Conservation (phyloP, 1,140 invertebrate genomes). For the Notospermus geniculatus region DNA sequence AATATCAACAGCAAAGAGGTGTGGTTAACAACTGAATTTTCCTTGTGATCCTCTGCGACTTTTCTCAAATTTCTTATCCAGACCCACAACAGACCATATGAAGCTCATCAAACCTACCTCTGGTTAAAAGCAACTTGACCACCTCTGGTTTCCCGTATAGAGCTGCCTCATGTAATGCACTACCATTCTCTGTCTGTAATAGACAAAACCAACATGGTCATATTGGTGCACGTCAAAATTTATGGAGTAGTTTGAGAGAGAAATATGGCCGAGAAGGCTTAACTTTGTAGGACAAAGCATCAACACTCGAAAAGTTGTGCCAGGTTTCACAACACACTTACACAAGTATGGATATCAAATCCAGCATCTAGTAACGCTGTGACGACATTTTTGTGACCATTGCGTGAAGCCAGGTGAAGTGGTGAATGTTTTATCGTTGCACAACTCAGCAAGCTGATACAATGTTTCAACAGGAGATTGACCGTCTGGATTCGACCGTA, state of each 20-base stretch:
- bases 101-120: conserved; percentile 38
- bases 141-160: conserved; percentile 91
- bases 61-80: background rate
- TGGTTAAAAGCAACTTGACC: conserved; percentile 75
- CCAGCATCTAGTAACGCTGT: conserved; percentile 78
- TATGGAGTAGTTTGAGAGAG: too few species aligned
- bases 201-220: too few species aligned
- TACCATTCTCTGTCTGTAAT: conserved; percentile 82
- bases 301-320: background rate
- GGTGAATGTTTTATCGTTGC: conserved; percentile 78
- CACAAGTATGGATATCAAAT: conserved; percentile 75
- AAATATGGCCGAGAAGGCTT: background rate
- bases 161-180: conserved; percentile 91
- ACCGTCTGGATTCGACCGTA: conserved; percentile 79
- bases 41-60: background rate
- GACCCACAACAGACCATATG: background rate
- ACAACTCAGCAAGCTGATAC: conserved; percentile 34
- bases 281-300: background rate
- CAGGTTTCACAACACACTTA: conserved; percentile 19
- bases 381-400: conserved; percentile 87
- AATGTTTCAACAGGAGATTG: conserved; percentile 69
- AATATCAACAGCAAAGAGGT: background rate
- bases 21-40: background rate
- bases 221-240: too few species aligned
- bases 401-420: conserved; percentile 87